A percentile compares a stretch with the other conserved stretches of the same genome.
Evolutionary conservation across 1,140 invertebrate species (phyloP).

Genomic region (Drosophila insularis): DNA sequence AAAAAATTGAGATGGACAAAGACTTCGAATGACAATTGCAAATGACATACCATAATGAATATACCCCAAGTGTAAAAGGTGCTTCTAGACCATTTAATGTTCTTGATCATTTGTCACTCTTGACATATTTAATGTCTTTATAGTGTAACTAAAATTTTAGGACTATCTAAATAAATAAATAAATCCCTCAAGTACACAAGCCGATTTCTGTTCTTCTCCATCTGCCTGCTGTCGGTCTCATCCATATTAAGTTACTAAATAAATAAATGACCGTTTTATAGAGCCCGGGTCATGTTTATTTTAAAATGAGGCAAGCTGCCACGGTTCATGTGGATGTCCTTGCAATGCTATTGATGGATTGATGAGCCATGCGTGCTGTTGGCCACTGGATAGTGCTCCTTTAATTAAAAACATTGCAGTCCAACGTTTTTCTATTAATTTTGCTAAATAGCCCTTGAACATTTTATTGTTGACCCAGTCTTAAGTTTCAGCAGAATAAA

Average conservation of each 20-base stretch:
- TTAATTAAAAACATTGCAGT: conserved; percentile 40
- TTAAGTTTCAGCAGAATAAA: too few relatives aligned
- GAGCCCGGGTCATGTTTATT: conserved; percentile 46
- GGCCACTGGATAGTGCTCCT: not conserved
- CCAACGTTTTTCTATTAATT: not conserved
- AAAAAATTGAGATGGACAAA: too few relatives aligned
- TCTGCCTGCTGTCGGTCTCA: not conserved
- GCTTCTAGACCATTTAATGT: not conserved
- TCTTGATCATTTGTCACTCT: not conserved
- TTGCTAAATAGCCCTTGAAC: conserved; percentile 9
- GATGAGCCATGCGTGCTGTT: conserved; percentile 11
- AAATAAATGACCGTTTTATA: conserved; percentile 43
- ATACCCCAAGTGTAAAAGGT: not conserved
- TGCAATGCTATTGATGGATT: conserved; percentile 42
- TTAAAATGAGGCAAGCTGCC: conserved; percentile 45
- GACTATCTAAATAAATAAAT: conserved; percentile 54
- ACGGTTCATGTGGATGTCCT: not conserved
- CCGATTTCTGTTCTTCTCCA: not conserved
- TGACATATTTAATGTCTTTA: conserved; percentile 11
- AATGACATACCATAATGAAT: not conserved
- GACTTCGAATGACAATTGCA: too few relatives aligned
- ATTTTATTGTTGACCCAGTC: too few relatives aligned
- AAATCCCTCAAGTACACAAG: conserved; percentile 34
- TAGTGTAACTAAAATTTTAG: conserved; percentile 30
- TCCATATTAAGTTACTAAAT: conserved; percentile 57